Base-by-base conservation (phyloP, 2,113 vertebrate species). In the Pseudopipra pipra region DNA sequence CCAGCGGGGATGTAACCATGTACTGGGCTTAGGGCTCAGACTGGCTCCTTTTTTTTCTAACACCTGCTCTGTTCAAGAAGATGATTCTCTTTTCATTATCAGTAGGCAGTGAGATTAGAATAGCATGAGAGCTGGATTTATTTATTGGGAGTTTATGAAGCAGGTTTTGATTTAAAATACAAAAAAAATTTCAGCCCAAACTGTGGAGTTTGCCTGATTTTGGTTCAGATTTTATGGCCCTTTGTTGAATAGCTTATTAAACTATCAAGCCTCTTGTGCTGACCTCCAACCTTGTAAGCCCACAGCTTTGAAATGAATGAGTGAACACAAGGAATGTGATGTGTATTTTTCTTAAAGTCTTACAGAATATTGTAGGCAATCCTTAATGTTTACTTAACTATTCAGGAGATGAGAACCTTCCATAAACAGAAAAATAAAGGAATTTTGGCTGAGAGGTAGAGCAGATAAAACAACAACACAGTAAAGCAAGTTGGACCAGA, bases 41-140 rank as follows among this genome's bases (percentile, higher is more conserved):
- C 56, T 59, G 47, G 19, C 22, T 78, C 33, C 35, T 90, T 90
- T 81, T 91, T 74, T 77, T 61, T 2, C 56, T 85, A 89, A 47
- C 96, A 97, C 94, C 94, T 95, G 94, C 94, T 96, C 80, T 81
- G 51, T 33, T 52, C 61, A 81, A 83, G 80, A 83, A 63, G 75
- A 62, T 78, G 52, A 18, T 88, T 94, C 83, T 93, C 55, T 88
- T 73, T 89, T 83, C 76, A 19, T 90, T 90, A 68, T 67, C 70
- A 70, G 70, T 52, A 68, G n/a, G 35, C 85, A 90, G 30, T n/a
- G 37, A 65, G 66, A 85, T 81, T 67, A 89, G 80, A 86, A 79
- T 21, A 12, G 59, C 18, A 67, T 49, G 73, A 76, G 81, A 92
- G 68, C 51, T 92, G 77, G 37, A 87, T 88, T 72, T 93, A 75